Base-by-base conservation (phyloP, 30 jellyfish, hydroid and myxozoan genomes). In the Nemopilema nomurai region DNA sequence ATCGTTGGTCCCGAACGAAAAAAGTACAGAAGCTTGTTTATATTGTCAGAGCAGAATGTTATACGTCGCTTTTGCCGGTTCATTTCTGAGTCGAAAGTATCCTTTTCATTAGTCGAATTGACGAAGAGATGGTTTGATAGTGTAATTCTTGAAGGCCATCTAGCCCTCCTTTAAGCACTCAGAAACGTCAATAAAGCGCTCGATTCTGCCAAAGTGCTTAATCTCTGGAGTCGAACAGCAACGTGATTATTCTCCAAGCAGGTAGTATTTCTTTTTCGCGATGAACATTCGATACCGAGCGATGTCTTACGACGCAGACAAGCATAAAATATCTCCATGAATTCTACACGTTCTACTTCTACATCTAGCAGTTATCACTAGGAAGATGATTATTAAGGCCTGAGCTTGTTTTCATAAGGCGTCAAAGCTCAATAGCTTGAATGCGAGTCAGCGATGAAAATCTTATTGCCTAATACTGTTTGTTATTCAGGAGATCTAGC, bases 1-100 rank as follows among this genome's bases (percentile, higher is more conserved):
- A 89, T 89, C 50, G 89, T 76, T 28, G 96, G 96, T 8, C 96
- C 96, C 6, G 96, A 81, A 52, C 26, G 96, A 72, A 89, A 89
- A 85, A 89, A 69, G 30, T 89, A 89, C 74, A 68, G 87, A 24
- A 89, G 96, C 63, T 72, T 89, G 81, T 89, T 89, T 68, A 0
- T 89, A 28, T 64, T 89, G 23, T 76, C 96, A 1, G 96, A 89
- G 64, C 74, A 89, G n/a, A 89, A 89, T 49, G 21, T 89, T 74
- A 63, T 89, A 30, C 81, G 96, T 21, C 66, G 85, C 19, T 78
- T 89, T 62, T 89, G 96, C 70, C 96, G 96, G 19, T 20, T 80
- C 1, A 89, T 89, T 51, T 89, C 92, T 16, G 96, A 89, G 52
- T 89, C 96, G 51, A 89, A 89, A 79, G 96, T 89, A 89, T 67